phyloP scores from a whole-genome alignment of 2,888 invertebrate species.

The Drosophila setosimentum region DNA sequence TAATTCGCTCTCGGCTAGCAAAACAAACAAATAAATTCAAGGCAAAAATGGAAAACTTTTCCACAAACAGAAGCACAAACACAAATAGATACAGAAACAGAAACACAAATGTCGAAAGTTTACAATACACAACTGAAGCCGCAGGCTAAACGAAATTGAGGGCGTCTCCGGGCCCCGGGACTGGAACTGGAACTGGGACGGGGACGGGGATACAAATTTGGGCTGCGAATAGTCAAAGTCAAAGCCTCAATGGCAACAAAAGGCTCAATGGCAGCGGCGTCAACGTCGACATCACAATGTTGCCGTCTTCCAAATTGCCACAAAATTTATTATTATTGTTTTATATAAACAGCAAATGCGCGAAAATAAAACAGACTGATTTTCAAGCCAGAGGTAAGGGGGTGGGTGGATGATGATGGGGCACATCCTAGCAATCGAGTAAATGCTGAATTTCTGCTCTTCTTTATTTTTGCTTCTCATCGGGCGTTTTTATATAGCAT shows the following conservation, averaged over 20 bases:
- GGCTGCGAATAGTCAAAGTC: constrained; percentile 54
- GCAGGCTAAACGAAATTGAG: constrained; percentile 37
- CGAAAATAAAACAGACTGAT: constrained; percentile 61
- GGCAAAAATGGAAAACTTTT: constrained; percentile 69
- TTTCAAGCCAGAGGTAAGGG: not conserved
- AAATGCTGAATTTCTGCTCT: constrained; percentile 34
- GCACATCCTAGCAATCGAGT: constrained; percentile 13
- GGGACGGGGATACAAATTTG: not conserved
- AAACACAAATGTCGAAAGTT: constrained; percentile 69
- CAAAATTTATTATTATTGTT: constrained; percentile 78
- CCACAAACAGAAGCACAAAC: constrained; percentile 39
- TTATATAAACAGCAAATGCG: constrained; percentile 72
- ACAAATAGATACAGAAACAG: constrained; percentile 19
- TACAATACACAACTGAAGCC: constrained; percentile 59
- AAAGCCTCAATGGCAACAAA: constrained; percentile 55
- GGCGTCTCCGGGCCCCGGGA: constrained; percentile 9
- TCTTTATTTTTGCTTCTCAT: constrained; percentile 30
- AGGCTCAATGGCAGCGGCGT: constrained; percentile 42
- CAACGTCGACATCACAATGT: constrained; percentile 10
- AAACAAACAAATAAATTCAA: constrained; percentile 77
- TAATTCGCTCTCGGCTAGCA: constrained; percentile 52
- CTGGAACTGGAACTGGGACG: constrained; percentile 4
- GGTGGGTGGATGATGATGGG: constrained; percentile 2
- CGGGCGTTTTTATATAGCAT: constrained; percentile 23
- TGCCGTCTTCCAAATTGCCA: constrained; percentile 61